Evolutionary conservation across 2,113 vertebrate genomes (phyloP).

Genomic region (Anseranas semipalmata): DNA sequence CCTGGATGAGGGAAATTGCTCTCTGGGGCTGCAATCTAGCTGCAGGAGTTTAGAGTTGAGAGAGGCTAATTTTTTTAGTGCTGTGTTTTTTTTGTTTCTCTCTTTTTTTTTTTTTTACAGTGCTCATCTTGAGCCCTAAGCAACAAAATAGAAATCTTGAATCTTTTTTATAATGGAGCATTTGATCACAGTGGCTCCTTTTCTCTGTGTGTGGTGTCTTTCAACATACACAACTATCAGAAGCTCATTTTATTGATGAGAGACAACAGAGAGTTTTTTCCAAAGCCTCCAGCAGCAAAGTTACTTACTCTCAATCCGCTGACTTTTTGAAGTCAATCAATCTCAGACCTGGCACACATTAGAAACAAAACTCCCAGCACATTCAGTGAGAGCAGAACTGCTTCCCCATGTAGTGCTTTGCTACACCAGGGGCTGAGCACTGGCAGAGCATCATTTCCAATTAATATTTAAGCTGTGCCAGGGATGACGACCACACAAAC

Average conservation of each 20-base stretch:
- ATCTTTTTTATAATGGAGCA: background rate
- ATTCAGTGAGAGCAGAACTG: background rate
- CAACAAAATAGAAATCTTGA: background rate
- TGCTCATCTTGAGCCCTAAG: background rate
- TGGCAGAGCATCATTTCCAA: background rate
- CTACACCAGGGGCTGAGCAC: background rate
- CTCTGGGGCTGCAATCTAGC: background rate
- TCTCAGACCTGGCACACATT: background rate
- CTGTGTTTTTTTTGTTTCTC: background rate
- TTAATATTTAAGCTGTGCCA: background rate
- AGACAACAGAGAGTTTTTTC: background rate
- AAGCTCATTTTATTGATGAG: background rate
- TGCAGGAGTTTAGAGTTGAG: background rate
- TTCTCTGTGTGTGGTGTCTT: background rate
- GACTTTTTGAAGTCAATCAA: background rate
- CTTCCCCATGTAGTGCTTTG: background rate
- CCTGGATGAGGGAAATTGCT: background rate
- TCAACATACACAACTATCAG: background rate
- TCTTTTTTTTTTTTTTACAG: fast-evolving
- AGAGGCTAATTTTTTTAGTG: background rate
- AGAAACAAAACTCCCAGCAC: background rate
- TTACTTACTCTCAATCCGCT: background rate
- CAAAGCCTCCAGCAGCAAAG: background rate
- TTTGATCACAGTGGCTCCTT: background rate
- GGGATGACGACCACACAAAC: background rate